These are phyloP conservation scores for Cyanocitta stelleri DNA, from an alignment of 2,113 vertebrate species.

Conservation along the genomic window DNA sequence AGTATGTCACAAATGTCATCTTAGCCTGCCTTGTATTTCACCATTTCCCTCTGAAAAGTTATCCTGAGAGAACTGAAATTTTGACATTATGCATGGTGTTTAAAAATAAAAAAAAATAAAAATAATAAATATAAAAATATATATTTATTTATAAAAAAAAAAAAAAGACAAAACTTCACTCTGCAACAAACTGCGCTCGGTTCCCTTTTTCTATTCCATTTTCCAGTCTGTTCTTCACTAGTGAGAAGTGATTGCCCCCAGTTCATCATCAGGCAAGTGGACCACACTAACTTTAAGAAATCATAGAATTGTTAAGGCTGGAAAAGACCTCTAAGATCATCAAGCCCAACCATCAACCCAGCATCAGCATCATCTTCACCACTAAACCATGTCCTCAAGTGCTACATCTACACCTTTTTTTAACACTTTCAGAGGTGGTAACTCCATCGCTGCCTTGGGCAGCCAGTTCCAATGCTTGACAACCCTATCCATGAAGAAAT, in stretches of 20 bases:
- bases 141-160: background rate
- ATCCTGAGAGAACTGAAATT: background rate
- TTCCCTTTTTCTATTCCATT: background rate
- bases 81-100: background rate
- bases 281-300: background rate
- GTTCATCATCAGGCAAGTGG: background rate
- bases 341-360: background rate
- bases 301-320: background rate
- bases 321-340: background rate
- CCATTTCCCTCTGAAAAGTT: background rate
- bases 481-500: background rate
- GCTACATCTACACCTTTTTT: background rate
- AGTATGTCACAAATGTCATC: background rate
- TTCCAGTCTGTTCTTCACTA: background rate
- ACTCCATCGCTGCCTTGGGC: background rate
- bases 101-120: background rate
- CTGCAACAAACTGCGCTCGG: background rate
- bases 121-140: too few relatives aligned
- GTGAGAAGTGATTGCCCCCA: background rate
- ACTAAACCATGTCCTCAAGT: background rate
- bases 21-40: background rate
- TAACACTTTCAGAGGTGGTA: background rate
- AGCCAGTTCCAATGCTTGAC: background rate
- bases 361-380: background rate
- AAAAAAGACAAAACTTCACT: background rate